A percentile compares a stretch with the other conserved stretches of the same genome.
Conservation (phyloP, 2,888 invertebrate genomes). For the Xestia c-nigrum region DNA sequence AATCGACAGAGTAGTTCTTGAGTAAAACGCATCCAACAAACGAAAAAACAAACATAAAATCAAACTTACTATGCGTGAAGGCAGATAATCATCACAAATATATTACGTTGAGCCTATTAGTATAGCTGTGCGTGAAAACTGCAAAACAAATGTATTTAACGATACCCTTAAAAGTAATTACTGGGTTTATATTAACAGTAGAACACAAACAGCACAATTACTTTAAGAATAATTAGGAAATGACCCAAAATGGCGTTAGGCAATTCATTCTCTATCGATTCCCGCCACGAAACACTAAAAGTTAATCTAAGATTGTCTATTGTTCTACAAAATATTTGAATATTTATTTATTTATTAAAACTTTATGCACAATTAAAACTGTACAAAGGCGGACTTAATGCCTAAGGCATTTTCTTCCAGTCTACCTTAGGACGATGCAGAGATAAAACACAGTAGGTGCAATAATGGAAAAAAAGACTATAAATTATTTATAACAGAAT, state of each 20-base stretch:
- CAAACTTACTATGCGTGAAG: background rate
- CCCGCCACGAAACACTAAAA: background rate
- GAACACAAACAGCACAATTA: constrained; percentile 26
- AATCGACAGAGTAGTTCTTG: too few relatives aligned
- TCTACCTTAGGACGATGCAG: too few relatives aligned
- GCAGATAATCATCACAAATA: constrained; percentile 13
- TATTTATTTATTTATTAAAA: too few relatives aligned
- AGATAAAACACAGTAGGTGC: too few relatives aligned
- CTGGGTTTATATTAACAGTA: background rate
- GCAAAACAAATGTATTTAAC: constrained; percentile 7
- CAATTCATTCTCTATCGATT: constrained; percentile 17
- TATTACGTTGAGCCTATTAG: background rate
- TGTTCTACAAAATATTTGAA: background rate
- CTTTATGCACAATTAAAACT: too few relatives aligned
- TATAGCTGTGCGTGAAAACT: background rate
- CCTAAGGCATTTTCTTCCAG: too few relatives aligned
- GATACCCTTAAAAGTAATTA: background rate
- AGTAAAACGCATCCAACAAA: too few relatives aligned
- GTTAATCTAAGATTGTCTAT: background rate
- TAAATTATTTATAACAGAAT: too few relatives aligned
- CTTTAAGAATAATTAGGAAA: constrained; percentile 40
- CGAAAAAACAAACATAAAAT: too few relatives aligned
- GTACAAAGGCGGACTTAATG: too few relatives aligned
- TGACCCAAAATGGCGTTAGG: constrained; percentile 9
- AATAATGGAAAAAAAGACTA: too few relatives aligned